Base-by-base conservation (phyloP, 2,113 vertebrate species). In the Strigops habroptila region DNA sequence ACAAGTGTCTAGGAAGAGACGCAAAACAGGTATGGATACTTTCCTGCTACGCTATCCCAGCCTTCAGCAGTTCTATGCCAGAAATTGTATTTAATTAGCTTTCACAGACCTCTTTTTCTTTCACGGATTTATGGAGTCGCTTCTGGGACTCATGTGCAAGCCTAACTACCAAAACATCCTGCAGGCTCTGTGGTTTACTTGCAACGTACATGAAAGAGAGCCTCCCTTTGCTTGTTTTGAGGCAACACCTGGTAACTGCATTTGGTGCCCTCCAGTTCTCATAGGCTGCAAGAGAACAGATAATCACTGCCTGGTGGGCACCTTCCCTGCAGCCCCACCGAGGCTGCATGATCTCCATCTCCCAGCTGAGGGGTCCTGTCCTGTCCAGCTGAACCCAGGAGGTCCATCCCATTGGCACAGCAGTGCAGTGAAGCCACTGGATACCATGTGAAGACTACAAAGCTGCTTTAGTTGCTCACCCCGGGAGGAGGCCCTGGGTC, bases 231-330 rank as follows among this genome's bases (percentile, higher is more conserved):
- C 46, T 71, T 86, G 12, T 23, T 88, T 83, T 28, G 37, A 71
- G 33, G 21, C 25, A 77, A 48, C 1, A 2, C 9, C 39, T 60
- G 7, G 21, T 64, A 59, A 16, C 18, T 71, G 37, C 28, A 25
- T 53, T 64, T 37, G n/a, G 25, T 69, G 63, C 11, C 39, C 43
- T 83, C 19, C 31, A 51, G 35, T 43, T 83, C 18, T 55, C 5
- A 0, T 8, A 30, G 16, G 5, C 23, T 64, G 19, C 0, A 1
- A 57, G 39, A 41, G 14, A 43, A 30, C 1, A 1, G 11, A n/a
- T 59, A 37, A 24, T 52, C 0, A 2, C 18, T 67, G 16, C 43
- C 33, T 53, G 1, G 0, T 44, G 46, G 21, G 35, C 22, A 51
- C 13, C 31, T 55, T 76, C 15, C 7, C 57, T 79, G 57, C 23